Conservation (phyloP, 2,797 vertebrate species). For the Cryptoprocta ferox region DNA sequence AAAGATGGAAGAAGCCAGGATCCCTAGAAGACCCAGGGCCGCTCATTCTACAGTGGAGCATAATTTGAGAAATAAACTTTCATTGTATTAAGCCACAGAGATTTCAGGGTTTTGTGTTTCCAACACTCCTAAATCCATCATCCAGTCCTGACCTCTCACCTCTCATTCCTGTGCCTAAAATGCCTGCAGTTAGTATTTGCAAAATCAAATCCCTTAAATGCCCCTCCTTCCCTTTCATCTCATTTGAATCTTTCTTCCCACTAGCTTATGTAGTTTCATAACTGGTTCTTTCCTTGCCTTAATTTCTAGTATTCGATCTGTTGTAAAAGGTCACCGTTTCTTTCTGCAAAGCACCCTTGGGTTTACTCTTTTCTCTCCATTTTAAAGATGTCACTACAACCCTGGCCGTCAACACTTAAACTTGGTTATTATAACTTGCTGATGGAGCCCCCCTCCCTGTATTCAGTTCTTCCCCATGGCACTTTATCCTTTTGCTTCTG, state of each 20-base stretch:
- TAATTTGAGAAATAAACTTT: background rate
- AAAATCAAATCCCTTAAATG: background rate
- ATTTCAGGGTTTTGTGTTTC: slow-evolving; percentile 44
- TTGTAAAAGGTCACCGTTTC: background rate
- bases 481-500: slow-evolving; percentile 33
- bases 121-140: background rate
- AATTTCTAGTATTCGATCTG: background rate
- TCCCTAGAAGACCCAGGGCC: background rate
- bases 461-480: background rate
- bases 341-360: background rate
- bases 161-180: background rate
- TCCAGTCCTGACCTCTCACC: background rate
- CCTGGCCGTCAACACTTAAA: background rate
- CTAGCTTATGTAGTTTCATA: background rate
- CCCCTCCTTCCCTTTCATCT: background rate
- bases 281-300: background rate
- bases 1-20: background rate
- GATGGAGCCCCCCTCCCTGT: background rate
- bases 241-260: background rate
- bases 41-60: background rate
- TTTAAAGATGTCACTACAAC: background rate
- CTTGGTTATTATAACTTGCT: background rate
- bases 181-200: background rate
- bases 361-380: slow-evolving; percentile 31
- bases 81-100: background rate